phyloP scores from a whole-genome alignment of 2,797 vertebrate species.

The Fundulus diaphanus region DNA sequence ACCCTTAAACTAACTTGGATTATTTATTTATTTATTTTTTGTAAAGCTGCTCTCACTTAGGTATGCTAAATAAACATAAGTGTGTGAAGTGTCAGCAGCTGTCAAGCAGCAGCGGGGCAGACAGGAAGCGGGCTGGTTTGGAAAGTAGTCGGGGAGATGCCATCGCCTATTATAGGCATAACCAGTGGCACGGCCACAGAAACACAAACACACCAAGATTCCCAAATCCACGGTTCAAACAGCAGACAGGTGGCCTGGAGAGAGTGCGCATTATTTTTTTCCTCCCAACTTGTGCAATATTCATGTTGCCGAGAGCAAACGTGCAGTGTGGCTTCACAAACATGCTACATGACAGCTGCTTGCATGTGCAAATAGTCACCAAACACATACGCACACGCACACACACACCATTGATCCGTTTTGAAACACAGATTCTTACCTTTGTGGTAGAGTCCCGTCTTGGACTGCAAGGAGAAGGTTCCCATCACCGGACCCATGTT shows the following conservation, averaged over 20 bases:
- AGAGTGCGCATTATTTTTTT: conserved; percentile 31
- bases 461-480: conserved; percentile 81
- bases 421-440: conserved; percentile 66
- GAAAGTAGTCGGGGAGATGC: conserved; percentile 70
- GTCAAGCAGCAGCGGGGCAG: conserved; percentile 60
- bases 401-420: not conserved
- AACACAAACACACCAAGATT: conserved; percentile 15
- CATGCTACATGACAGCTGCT: conserved; percentile 15
- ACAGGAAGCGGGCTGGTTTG: conserved; percentile 58
- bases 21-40: conserved; percentile 26
- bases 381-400: conserved; percentile 3
- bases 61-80: conserved; percentile 21
- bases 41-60: conserved; percentile 9
- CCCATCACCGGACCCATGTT: conserved; percentile 83
- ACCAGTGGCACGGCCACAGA: conserved; percentile 47
- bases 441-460: conserved; percentile 79
- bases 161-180: conserved; percentile 82
- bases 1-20: not conserved
- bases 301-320: conserved; percentile 44
- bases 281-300: conserved; percentile 55
- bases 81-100: conserved; percentile 49
- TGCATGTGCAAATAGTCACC: not conserved
- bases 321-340: conserved; percentile 33
- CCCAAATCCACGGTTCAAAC: conserved; percentile 52
- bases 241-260: conserved; percentile 47